Base-by-base conservation (phyloP, 2,113 vertebrate species). In the Equus quagga region DNA sequence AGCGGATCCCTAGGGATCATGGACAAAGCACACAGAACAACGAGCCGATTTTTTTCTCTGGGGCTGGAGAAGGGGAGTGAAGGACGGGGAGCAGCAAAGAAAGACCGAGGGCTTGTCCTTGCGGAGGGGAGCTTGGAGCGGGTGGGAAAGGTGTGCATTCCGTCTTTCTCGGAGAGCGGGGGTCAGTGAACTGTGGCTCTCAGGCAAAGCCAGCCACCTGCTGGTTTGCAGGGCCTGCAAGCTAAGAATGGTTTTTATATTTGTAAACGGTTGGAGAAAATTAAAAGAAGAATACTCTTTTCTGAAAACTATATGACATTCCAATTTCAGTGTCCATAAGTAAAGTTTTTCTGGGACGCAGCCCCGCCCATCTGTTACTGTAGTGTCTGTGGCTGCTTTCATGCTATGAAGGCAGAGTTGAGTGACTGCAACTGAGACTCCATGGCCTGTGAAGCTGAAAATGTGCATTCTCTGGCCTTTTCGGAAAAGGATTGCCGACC, bases 181-280 rank as follows among this genome's bases (percentile, higher is more conserved):
- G 18, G 23, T 44, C 19, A 2, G 19, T 0, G 0, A 44, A 7
- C 19, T 36, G 1, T 1, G 5, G 36, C 44, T 46, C 5, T 26
- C 0, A 0, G 51, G 26, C 28, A 12, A 0, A 46, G 8, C 26
- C n/a, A 7, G n/a, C 9, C 9, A 3, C 26, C 33, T 8, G 51
- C 33, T 24, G 51, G 72, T 78, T 8, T 24, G 67, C 3, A 6
- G 8, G n/a, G 36, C 73, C 60, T 44, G 6, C 62, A 19, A 21
- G 46, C 33, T 5, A 12, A 81, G 23, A n/a, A 62, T 8, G 60
- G 44, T 0, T 58, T 92, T 83, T 49, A 64, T 5, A 0, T 54
- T 84, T 67, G 62, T 69, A 62, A 90, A 44, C 69, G 54, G 12
- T 5, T 79, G 51, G 51, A 0, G 44, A 19, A 75, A 31, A 12